A percentile compares a stretch with the other conserved stretches of the same genome.
Evolutionary conservation across 2,888 invertebrate species (phyloP).

Genomic region (Lathronympha strigana): DNA sequence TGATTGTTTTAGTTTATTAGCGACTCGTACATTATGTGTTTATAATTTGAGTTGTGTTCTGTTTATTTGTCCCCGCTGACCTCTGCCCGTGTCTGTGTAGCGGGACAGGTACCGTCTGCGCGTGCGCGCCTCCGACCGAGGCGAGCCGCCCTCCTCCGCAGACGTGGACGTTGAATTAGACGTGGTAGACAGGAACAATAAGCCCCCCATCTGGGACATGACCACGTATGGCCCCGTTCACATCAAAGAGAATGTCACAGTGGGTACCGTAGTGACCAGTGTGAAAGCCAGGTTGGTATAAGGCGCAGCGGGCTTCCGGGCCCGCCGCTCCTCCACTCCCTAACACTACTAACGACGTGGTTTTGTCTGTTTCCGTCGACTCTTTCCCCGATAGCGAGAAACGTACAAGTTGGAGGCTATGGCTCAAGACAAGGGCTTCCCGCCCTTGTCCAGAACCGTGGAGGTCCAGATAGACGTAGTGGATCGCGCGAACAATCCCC

Average conservation of each 20-base stretch:
- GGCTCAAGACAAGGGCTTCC: constrained; percentile 98
- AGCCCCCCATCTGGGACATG: constrained; percentile 98
- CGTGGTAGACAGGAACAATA: constrained; percentile 99
- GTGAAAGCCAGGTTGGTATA: constrained; percentile 99
- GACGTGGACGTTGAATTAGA: constrained; percentile 99
- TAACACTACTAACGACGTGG: constrained; percentile 88
- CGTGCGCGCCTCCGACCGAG: constrained; percentile 98
- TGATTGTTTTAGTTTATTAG: constrained; percentile 69
- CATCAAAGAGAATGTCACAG: constrained; percentile 99
- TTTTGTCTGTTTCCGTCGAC: constrained; percentile 87
- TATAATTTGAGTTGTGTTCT: constrained; percentile 83
- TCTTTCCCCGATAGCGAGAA: constrained; percentile 92
- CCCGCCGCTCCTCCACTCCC: constrained; percentile 80
- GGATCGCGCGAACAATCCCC: constrained; percentile 98
- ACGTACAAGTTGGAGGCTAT: constrained; percentile 99
- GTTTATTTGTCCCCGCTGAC: constrained; percentile 87
- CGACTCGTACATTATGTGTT: constrained; percentile 80
- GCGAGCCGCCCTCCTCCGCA: constrained; percentile 95
- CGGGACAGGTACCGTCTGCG: constrained; percentile 98
- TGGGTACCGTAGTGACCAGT: constrained; percentile 99
- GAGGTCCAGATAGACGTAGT: constrained; percentile 99
- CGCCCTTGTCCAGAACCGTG: constrained; percentile 97
- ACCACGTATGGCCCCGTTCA: constrained; percentile 98
- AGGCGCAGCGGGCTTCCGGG: constrained; percentile 80
- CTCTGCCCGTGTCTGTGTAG: constrained; percentile 92